These are phyloP conservation scores for Malurus alboscapulatus DNA, from an alignment of 2,113 vertebrate genomes.

Conservation along the genomic window DNA sequence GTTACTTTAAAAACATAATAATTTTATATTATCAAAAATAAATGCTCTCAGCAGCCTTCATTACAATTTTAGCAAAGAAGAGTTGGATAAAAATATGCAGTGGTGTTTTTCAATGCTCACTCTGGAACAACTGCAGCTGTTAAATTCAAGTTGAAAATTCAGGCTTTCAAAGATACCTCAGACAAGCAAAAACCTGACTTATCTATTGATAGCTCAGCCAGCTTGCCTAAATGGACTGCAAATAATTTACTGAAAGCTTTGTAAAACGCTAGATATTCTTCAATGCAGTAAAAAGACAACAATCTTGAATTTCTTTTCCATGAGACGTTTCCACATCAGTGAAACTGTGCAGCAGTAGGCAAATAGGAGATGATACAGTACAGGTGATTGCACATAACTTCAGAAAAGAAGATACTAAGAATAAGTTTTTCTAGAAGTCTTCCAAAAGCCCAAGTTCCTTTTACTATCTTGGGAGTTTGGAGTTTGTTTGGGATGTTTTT, in stretches of 20 bases:
- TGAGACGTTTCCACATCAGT: constrained; percentile 6
- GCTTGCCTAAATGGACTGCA: constrained; percentile 23
- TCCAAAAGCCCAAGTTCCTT: not conserved
- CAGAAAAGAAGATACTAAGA: not conserved
- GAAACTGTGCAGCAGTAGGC: not conserved
- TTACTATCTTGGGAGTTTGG: not conserved
- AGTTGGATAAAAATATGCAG: not conserved
- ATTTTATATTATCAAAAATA: not conserved
- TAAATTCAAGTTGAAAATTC: constrained; percentile 39
- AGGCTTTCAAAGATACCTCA: constrained; percentile 23
- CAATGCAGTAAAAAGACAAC: constrained; percentile 49
- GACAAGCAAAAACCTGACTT: constrained; percentile 40
- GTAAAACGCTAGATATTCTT: constrained; percentile 36
- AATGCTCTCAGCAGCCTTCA: not conserved
- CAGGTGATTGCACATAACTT: not conserved
- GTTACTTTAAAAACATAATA: not conserved
- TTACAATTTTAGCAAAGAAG: not conserved
- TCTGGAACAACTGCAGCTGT: not conserved
- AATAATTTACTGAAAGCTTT: constrained; percentile 49
- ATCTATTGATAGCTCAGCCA: constrained; percentile 35
- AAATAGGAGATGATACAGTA: constrained; percentile 20
- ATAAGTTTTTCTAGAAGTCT: not conserved
- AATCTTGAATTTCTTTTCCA: constrained; percentile 44
- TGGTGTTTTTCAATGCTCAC: not conserved
- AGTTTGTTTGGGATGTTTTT: not conserved